phyloP scores from a whole-genome alignment of 2,888 invertebrate species.

The Pyrocoelia pectoralis region DNA sequence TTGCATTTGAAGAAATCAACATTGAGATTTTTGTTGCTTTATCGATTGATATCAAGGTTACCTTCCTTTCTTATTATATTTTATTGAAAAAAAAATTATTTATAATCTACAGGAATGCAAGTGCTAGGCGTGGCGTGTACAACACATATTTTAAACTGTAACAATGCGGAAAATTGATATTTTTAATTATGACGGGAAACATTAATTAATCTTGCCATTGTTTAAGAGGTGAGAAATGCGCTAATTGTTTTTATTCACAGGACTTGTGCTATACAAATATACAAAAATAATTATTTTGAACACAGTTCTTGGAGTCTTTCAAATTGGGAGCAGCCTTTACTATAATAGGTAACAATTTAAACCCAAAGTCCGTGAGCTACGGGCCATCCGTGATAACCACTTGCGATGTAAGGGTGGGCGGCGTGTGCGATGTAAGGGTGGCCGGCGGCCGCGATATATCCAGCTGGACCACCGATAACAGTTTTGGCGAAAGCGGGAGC shows the following conservation, averaged over 20 bases:
- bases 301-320: not conserved
- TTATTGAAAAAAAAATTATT: not conserved
- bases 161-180: not conserved
- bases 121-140: not conserved
- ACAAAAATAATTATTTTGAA: too few species aligned
- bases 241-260: not conserved
- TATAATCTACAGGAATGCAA: not conserved
- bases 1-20: not conserved
- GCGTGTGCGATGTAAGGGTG: too few species aligned
- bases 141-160: not conserved
- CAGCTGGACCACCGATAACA: not conserved
- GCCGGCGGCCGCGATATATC: not conserved
- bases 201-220: too few species aligned
- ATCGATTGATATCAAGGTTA: conserved; percentile 1
- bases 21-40: not conserved
- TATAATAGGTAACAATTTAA: not conserved
- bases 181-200: too few species aligned
- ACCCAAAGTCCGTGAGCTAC: not conserved
- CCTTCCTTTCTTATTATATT: not conserved
- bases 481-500: conserved; percentile 11
- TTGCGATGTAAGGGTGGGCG: too few species aligned
- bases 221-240: too few species aligned
- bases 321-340: not conserved
- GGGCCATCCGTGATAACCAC: not conserved
- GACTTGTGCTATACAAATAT: too few species aligned